Evolutionary conservation across 2,888 invertebrate species (phyloP), one percentile per base, ranked within the genome.

Genomic region (Mesoligia furuncula): DNA sequence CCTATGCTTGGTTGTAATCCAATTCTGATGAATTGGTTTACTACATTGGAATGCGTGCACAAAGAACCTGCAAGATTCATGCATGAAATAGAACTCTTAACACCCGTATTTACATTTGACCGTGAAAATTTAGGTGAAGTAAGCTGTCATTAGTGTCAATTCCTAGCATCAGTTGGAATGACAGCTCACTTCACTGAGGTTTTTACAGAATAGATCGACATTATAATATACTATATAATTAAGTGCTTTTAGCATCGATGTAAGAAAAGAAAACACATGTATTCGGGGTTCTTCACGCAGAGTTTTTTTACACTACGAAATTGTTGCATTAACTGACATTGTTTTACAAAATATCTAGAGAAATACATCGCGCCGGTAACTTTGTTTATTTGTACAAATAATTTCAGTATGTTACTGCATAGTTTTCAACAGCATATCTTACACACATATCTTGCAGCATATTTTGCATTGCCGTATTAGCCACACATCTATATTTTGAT

Each of bases 41-140:
- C 36, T 36, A 66, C 11, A 51, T 45, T 80, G 15, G 42, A 77
- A 51, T 70, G 42, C n/a, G 17, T 42, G 45, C 54, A 45, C 20
- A 45, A 54, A 76, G 76, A 75, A 61, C 8, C 8, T 48, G 13
- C 2, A 17, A 20, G 27, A 24, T 8, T 4, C 13, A 7, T 48
- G 20, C 5, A 17, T 13, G 9, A 62, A 51, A 24, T 9, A 36
- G 7, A 3, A 17, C 17, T 8, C 11, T 17, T n/a, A 45, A 9
- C 11, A 72, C 9, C 42, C 17, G 1, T 24, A 11, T 54, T 54
- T 0, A 54, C 3, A 54, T 54, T 9, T 54, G 24, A 54, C 9
- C 54, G 9, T 54, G 54, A 54, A 24, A 24, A 24, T 24, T 54
- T 24, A 9, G 24, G 54, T 24, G 24, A 54, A 54, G 9, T 3